A percentile compares a stretch with the other conserved stretches of the same genome.
These are phyloP conservation scores for Brachyhypopomus gauderio DNA, from an alignment of 2,113 vertebrate species.

Conservation along the genomic window DNA sequence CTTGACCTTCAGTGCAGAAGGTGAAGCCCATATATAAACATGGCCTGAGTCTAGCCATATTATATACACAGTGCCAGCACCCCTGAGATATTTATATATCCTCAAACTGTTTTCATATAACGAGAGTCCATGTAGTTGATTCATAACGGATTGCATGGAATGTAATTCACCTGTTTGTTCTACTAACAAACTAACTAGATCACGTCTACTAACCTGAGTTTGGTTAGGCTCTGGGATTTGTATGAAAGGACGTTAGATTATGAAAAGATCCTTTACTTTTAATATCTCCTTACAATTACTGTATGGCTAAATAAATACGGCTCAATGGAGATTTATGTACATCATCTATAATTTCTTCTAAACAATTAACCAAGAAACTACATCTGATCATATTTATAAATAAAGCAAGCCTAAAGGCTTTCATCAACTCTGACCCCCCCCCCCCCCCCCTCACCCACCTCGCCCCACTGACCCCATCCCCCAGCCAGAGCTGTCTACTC, in stretches of 20 bases:
- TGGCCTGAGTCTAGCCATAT: background rate
- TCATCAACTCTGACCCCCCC: background rate
- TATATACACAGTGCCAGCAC: background rate
- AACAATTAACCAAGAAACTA: too few relatives aligned
- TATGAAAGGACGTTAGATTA: too few relatives aligned
- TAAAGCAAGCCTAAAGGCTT: background rate
- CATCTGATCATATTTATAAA: background rate
- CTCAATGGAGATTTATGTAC: too few relatives aligned
- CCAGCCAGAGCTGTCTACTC: conserved; percentile 21
- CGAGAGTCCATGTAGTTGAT: background rate
- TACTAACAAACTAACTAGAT: background rate
- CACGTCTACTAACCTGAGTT: background rate
- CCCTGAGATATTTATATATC: background rate
- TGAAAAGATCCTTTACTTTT: too few relatives aligned
- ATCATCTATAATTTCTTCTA: too few relatives aligned
- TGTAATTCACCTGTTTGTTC: background rate
- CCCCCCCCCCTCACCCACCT: background rate
- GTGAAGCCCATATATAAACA: conserved; percentile 2
- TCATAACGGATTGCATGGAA: background rate
- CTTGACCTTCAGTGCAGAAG: background rate
- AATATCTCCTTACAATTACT: too few relatives aligned
- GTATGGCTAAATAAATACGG: too few relatives aligned
- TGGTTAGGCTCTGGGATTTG: background rate
- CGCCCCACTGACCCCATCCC: conserved; percentile 34
- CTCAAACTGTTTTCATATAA: conserved; percentile 14